Evolutionary conservation across 2,888 invertebrate species (phyloP).

Genomic region (Eristalinus sepulchralis): DNA sequence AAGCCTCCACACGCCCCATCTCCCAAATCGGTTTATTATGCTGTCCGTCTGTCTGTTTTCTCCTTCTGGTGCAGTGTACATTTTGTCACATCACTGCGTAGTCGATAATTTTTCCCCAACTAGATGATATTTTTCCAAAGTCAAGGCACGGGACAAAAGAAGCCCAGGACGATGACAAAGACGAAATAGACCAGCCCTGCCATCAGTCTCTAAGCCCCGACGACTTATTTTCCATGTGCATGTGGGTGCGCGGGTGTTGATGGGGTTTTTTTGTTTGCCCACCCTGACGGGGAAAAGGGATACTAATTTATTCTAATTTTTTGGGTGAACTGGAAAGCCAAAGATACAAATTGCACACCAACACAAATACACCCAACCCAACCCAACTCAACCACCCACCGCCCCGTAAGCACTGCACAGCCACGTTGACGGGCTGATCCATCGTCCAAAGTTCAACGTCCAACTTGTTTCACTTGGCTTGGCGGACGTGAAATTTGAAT

Average conservation of each 20-base stretch:
- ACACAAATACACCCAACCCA: no score
- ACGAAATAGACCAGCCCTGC: neutral
- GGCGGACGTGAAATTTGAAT: no score
- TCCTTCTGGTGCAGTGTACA: neutral
- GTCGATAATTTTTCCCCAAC: neutral
- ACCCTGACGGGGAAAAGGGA: neutral
- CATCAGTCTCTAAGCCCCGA: no score
- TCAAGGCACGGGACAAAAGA: neutral
- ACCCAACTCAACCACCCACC: no score
- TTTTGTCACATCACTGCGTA: neutral
- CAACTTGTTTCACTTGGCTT: no score
- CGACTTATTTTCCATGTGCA: no score
- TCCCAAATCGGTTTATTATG: constrained; percentile 32
- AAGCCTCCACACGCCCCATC: neutral
- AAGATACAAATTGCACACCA: neutral
- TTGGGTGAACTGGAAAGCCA: neutral
- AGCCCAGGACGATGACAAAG: no score
- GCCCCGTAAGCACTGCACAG: neutral
- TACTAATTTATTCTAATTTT: neutral
- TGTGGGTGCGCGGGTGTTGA: no score
- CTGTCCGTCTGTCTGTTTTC: neutral
- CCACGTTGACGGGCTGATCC: neutral
- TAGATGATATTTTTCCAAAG: constrained; percentile 18
- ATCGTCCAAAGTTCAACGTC: no score
- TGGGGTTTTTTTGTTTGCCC: no score